phyloP scores from a whole-genome alignment of 2,113 vertebrate genomes.

The Lasiurus borealis region DNA sequence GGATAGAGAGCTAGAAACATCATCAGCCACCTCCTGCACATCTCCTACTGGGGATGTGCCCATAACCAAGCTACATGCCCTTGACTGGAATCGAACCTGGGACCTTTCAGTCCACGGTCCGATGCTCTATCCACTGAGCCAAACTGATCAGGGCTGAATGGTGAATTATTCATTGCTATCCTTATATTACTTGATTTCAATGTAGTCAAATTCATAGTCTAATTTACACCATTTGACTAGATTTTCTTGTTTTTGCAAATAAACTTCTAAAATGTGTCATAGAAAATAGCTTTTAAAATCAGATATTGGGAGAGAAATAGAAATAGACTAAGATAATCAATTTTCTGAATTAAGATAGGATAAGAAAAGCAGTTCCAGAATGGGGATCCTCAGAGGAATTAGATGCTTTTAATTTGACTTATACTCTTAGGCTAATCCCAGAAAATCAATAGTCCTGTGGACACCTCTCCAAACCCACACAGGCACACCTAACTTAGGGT shows the following conservation, averaged over 20 bases:
- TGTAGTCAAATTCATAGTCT: not conserved
- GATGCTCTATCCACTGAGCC: too few relatives aligned
- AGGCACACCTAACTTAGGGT: not conserved
- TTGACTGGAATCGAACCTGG: too few relatives aligned
- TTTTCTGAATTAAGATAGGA: conserved; percentile 31
- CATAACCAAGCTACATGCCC: too few relatives aligned
- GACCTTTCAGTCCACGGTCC: too few relatives aligned
- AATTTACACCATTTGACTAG: not conserved
- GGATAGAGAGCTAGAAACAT: too few relatives aligned
- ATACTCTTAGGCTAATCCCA: not conserved
- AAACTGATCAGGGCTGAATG: too few relatives aligned
- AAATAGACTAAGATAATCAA: not conserved
- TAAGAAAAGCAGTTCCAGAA: not conserved
- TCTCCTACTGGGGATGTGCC: too few relatives aligned
- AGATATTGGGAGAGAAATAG: not conserved
- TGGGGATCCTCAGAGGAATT: conserved; percentile 9
- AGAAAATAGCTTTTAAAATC: not conserved
- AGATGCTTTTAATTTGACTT: not conserved
- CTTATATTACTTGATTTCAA: not conserved
- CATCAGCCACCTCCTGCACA: too few relatives aligned
- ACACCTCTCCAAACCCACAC: not conserved
- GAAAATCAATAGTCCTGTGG: not conserved
- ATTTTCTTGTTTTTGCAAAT: conserved; percentile 31
- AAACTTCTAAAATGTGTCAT: not conserved
- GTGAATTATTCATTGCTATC: not conserved